These are phyloP conservation scores for Prinia subflava DNA, from an alignment of 2,113 vertebrate species.

Conservation along the genomic window DNA sequence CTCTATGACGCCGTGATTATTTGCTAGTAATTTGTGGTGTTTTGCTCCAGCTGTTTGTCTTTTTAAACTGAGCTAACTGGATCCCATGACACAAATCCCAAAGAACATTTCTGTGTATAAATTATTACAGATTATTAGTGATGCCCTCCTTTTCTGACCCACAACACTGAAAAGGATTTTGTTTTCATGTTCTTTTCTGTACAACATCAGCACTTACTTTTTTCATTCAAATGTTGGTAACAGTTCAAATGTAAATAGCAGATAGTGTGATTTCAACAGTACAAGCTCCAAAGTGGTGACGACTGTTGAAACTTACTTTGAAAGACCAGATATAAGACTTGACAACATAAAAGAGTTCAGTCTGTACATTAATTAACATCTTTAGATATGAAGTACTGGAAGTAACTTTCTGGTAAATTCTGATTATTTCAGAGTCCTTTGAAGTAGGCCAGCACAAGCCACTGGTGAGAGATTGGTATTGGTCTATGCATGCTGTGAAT, in stretches of 20 bases:
- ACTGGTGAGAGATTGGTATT: background rate
- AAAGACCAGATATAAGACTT: background rate
- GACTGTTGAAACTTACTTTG: background rate
- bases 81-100: background rate
- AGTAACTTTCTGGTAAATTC: background rate
- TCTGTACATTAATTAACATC: background rate
- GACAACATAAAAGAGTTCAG: background rate
- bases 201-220: background rate
- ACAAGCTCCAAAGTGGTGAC: background rate
- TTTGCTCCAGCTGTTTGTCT: background rate
- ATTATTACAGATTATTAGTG: background rate
- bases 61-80: background rate
- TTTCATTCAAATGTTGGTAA: background rate
- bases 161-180: background rate
- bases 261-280: background rate
- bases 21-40: background rate
- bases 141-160: background rate
- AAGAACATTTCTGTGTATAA: background rate
- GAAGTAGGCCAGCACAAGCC: background rate
- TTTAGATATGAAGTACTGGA: background rate
- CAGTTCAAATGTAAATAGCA: background rate
- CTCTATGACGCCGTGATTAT: background rate
- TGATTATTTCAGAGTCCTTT: background rate
- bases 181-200: background rate
- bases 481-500: fast-evolving